phyloP scores from a whole-genome alignment of 1,140 invertebrate species.

The Caenorhabditis briggsae region DNA sequence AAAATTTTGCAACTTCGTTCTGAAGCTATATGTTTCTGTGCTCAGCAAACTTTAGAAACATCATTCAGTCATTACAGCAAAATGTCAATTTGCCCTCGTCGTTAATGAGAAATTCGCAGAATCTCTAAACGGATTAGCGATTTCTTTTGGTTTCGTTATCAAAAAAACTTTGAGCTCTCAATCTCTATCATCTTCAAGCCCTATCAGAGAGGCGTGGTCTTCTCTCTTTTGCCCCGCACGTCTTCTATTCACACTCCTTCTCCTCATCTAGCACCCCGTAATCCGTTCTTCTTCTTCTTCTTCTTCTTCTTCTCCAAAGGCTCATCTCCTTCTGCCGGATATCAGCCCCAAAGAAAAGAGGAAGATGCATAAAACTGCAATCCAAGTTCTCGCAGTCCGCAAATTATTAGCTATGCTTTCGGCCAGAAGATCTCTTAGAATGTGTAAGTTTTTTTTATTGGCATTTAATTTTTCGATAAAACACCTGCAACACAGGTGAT shows the following conservation, averaged over 20 bases:
- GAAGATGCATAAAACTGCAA: conserved; percentile 38
- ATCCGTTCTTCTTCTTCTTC: conserved; percentile 12
- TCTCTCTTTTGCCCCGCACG: background rate
- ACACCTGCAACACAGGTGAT: conserved; percentile 2
- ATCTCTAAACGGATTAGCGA: conserved; percentile 4
- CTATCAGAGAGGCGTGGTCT: conserved; percentile 11
- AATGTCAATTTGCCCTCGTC: conserved; percentile 6
- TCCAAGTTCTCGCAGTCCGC: conserved; percentile 37
- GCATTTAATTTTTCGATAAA: background rate
- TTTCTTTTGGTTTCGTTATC: background rate
- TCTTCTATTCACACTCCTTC: background rate
- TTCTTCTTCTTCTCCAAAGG: background rate
- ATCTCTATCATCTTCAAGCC: background rate
- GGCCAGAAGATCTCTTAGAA: conserved; percentile 38
- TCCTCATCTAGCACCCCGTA: background rate
- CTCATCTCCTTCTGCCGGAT: conserved; percentile 44
- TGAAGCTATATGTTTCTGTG: conserved; percentile 18
- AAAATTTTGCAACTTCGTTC: background rate
- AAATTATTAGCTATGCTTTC: conserved; percentile 53
- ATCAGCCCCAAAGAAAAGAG: conserved; percentile 3
- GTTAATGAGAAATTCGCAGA: background rate
- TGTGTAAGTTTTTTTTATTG: conserved; percentile 30
- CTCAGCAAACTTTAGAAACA: background rate
- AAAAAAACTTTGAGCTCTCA: conserved; percentile 22
- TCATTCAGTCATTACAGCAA: background rate